These are phyloP conservation scores for Lithophane ornitopus DNA, from an alignment of 2,888 invertebrate species.

Conservation along the genomic window DNA sequence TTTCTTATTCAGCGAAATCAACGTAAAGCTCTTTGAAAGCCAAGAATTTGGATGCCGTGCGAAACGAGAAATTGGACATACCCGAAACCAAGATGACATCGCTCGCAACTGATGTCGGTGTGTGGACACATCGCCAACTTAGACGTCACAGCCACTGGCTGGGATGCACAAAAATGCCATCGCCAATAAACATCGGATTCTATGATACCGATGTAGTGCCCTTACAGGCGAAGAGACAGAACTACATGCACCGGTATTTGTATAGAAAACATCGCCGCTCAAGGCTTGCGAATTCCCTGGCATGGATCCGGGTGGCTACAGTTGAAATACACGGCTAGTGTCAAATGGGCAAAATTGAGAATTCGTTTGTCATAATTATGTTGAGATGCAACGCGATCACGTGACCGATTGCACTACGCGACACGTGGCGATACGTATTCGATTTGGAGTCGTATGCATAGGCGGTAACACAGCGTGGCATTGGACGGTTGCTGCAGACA, in stretches of 20 bases:
- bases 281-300: constrained; percentile 87
- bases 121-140: constrained; percentile 81
- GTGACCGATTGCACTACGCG: constrained; percentile 60
- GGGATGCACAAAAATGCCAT: constrained; percentile 71
- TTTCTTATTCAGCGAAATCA: constrained; percentile 66
- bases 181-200: constrained; percentile 72
- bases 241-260: constrained; percentile 81
- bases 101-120: constrained; percentile 68
- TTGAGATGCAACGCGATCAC: constrained; percentile 66
- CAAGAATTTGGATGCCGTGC: constrained; percentile 72
- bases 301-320: constrained; percentile 82
- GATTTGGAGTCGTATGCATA: constrained; percentile 42
- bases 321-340: constrained; percentile 76
- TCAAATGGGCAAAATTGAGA: constrained; percentile 83
- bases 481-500: constrained; percentile 44
- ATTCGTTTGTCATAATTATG: constrained; percentile 77
- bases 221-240: constrained; percentile 80
- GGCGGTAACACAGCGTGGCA: constrained; percentile 40
- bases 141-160: constrained; percentile 74
- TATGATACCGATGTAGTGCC: constrained; percentile 74
- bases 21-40: constrained; percentile 69
- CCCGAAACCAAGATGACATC: constrained; percentile 86
- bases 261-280: constrained; percentile 81
- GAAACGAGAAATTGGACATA: constrained; percentile 80
- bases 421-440: constrained; percentile 19